Conservation (phyloP, 2,888 invertebrate genomes). For the Liodrosophila aerea region DNA sequence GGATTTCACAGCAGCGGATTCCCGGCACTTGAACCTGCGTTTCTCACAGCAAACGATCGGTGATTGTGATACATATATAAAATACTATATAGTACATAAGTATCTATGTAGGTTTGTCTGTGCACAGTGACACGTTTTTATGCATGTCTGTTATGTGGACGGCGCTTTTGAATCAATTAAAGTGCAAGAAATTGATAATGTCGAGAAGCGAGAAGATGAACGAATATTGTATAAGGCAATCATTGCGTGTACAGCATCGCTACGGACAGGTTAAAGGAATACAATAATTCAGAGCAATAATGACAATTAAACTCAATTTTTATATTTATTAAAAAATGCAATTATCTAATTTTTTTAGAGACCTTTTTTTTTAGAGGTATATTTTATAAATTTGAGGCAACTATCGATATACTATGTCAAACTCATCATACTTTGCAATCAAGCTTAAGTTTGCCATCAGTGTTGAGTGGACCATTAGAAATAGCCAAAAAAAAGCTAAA, state of each 20-base stretch:
- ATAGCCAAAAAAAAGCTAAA: no score
- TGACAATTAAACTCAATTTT: background rate
- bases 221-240: background rate
- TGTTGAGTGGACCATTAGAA: no score
- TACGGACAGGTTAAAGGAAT: slow-evolving; percentile 1
- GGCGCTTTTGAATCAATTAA: slow-evolving; percentile 68
- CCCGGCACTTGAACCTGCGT: slow-evolving; percentile 22
- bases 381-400: no score
- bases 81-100: background rate
- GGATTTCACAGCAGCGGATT: slow-evolving; percentile 4
- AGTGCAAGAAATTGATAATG: slow-evolving; percentile 48
- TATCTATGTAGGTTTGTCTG: background rate
- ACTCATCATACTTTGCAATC: no score
- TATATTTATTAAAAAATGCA: background rate
- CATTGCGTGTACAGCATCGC: background rate
- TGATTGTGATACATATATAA: no score
- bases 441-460: no score
- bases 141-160: slow-evolving; percentile 33
- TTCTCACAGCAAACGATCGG: slow-evolving; percentile 26
- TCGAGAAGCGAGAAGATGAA: background rate
- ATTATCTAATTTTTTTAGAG: background rate
- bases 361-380: no score
- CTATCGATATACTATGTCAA: no score
- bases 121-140: slow-evolving; percentile 11
- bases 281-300: background rate